Base-by-base conservation (phyloP, 2,113 vertebrate species). In the Synodontis membranacea region DNA sequence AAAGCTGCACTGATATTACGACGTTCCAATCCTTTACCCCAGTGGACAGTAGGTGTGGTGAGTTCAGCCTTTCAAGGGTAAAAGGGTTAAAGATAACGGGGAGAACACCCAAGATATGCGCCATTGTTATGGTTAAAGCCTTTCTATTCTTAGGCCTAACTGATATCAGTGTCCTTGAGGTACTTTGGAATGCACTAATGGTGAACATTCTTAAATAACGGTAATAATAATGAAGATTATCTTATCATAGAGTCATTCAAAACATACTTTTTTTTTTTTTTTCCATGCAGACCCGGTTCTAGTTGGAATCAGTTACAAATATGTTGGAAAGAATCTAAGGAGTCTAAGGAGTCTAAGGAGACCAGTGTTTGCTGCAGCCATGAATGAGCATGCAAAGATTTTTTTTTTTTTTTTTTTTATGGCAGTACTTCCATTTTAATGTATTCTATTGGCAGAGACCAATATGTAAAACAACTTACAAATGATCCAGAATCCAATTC, bases 71-170 rank as follows among this genome's bases (percentile, higher is more conserved):
- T 54, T 79, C 89, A 89, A 80, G 82, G 88, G 54, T 89, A 72
- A 89, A 89, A 87, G 87, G 91, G 88, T 92, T 72, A 84, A 56
- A 82, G 88, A 86, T 89, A 93, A 89, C 89, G 84, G 82, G 79
- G 82, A 91, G 90, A 84, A 92, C 92, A 90, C 88, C 86, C 90
- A 83, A 92, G 91, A 88, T 91, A 89, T 76, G 86, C 86, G 60
- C 90, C 86, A 94, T 94, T 94, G 93, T 94, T 91, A 89, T 80
- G 84, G 88, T 25, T 83, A 87, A 62, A 89, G 85, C 39, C 81
- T 91, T 90, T 89, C n/a, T 88, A 62, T 90, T 87, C 74, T 88
- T 90, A 66, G 87, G 80, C 81, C 37, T n/a, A 28, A 58, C 52
- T 56, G 25, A 48, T 66, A 56, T 74, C 68, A 39, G 46, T 37